Evolutionary conservation across 2,888 invertebrate species (phyloP).

Genomic region (Drosophila heteroneura): DNA sequence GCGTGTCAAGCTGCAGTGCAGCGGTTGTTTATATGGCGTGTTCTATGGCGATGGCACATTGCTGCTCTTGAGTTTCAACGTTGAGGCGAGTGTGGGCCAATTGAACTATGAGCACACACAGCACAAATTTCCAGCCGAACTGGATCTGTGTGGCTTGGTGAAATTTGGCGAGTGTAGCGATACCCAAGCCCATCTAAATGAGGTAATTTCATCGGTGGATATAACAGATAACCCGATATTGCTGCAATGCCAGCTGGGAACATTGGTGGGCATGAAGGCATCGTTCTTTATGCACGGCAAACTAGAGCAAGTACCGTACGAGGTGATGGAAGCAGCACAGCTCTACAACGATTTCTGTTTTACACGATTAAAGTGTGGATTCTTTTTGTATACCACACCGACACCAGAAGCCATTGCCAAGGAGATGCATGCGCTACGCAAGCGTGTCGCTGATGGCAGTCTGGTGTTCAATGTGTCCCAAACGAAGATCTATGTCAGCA

Average conservation of each 20-base stretch:
- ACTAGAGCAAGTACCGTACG: constrained; percentile 88
- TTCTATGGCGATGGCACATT: constrained; percentile 91
- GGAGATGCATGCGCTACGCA: constrained; percentile 88
- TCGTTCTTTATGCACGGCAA: constrained; percentile 90
- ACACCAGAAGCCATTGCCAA: constrained; percentile 87
- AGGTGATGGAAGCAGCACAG: constrained; percentile 88
- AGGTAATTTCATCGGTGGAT: constrained; percentile 89
- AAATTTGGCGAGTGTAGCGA: constrained; percentile 88
- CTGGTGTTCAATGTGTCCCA: constrained; percentile 90
- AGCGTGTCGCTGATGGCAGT: constrained; percentile 90
- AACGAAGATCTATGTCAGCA: constrained; percentile 89
- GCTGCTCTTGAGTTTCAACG: constrained; percentile 89
- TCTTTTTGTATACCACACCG: constrained; percentile 89
- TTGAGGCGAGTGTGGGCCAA: constrained; percentile 87
- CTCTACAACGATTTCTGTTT: constrained; percentile 90
- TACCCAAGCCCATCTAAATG: constrained; percentile 88
- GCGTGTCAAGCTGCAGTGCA: constrained; percentile 87
- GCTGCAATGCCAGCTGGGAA: constrained; percentile 87
- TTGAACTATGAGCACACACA: constrained; percentile 86
- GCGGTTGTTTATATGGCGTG: constrained; percentile 91
- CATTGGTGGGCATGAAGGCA: constrained; percentile 87
- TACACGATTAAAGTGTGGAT: constrained; percentile 88
- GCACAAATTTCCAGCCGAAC: constrained; percentile 90
- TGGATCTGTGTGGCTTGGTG: constrained; percentile 91
- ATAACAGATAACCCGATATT: constrained; percentile 93